Conservation (phyloP, 1,140 invertebrate species). For the Nymphalis io region DNA sequence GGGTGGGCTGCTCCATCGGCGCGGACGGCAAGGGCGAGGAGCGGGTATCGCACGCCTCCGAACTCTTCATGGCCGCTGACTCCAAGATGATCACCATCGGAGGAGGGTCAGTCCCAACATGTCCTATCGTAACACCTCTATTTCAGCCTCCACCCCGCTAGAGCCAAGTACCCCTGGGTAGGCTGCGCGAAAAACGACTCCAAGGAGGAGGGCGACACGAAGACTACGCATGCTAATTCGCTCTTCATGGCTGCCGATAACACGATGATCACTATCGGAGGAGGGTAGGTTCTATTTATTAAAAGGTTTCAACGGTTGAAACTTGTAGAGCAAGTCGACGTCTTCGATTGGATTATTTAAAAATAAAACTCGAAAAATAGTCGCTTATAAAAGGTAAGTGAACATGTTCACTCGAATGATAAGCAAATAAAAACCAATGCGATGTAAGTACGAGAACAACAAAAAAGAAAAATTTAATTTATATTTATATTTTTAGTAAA, state of each 20-base stretch:
- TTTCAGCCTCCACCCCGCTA: slow-evolving; percentile 87
- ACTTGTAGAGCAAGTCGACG: too few relatives aligned
- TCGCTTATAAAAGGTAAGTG: too few relatives aligned
- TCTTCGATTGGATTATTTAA: too few relatives aligned
- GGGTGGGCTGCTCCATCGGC: slow-evolving; percentile 85
- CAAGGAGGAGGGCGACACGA: slow-evolving; percentile 80
- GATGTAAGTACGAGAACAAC: too few relatives aligned
- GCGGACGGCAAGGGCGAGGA: slow-evolving; percentile 83
- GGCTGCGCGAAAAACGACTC: slow-evolving; percentile 81
- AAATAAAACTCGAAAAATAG: too few relatives aligned
- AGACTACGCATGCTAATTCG: slow-evolving; percentile 88
- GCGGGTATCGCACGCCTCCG: slow-evolving; percentile 88
- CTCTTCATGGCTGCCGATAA: slow-evolving; percentile 96
- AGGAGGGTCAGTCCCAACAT: slow-evolving; percentile 57
- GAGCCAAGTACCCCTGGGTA: slow-evolving; percentile 95
- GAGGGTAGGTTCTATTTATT: slow-evolving; percentile 50
- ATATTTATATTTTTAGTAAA: too few relatives aligned
- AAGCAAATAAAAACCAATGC: too few relatives aligned
- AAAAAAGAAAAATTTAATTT: too few relatives aligned
- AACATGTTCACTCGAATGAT: too few relatives aligned
- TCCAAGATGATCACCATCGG: slow-evolving; percentile 94
- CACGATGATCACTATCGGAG: slow-evolving; percentile 91
- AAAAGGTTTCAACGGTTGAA: background rate
- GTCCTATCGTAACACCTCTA: background rate
- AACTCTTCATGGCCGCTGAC: slow-evolving; percentile 98